These are phyloP conservation scores for Stichodactyla helianthus DNA, from an alignment of 64 coral and sea anemone species.

Conservation along the genomic window DNA sequence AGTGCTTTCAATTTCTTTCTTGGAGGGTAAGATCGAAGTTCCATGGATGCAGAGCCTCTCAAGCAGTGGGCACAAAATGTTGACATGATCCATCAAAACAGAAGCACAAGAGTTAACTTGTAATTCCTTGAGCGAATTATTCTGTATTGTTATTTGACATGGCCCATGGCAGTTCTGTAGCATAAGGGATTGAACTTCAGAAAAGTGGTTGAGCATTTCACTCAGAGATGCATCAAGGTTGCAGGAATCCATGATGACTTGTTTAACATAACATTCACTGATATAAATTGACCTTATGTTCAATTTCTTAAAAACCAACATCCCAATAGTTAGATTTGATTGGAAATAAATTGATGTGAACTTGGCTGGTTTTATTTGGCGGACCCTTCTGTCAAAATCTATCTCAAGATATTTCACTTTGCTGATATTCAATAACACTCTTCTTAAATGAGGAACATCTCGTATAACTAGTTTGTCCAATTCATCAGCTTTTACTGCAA, in stretches of 20 bases:
- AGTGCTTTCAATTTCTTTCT: slow-evolving; percentile 18
- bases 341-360: slow-evolving; percentile 72
- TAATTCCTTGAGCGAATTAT: slow-evolving; percentile 49
- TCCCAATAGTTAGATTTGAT: slow-evolving; percentile 16
- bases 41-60: slow-evolving; percentile 46
- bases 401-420: slow-evolving; percentile 49
- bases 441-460: slow-evolving; percentile 78
- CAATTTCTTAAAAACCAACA: slow-evolving; percentile 54
- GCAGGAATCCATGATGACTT: slow-evolving; percentile 59
- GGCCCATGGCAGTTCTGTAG: slow-evolving; percentile 73
- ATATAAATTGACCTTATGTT: slow-evolving; percentile 58
- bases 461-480: slow-evolving; percentile 38
- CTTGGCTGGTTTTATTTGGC: slow-evolving; percentile 73
- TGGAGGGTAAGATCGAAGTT: slow-evolving; percentile 16
- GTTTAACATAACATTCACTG: slow-evolving; percentile 40
- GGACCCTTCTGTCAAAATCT: slow-evolving; percentile 73
- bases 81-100: slow-evolving; percentile 70
- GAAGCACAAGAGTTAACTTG: slow-evolving; percentile 50
- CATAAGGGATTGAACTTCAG: slow-evolving; percentile 40
- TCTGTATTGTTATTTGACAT: slow-evolving; percentile 54
- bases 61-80: slow-evolving; percentile 60
- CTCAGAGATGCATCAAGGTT: slow-evolving; percentile 59
- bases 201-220: slow-evolving; percentile 42
- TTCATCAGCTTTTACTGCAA: slow-evolving; percentile 42
- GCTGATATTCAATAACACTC: slow-evolving; percentile 49